These are phyloP conservation scores for Limnephilus rhombicus DNA, from an alignment of 2,888 invertebrate species.

Conservation along the genomic window DNA sequence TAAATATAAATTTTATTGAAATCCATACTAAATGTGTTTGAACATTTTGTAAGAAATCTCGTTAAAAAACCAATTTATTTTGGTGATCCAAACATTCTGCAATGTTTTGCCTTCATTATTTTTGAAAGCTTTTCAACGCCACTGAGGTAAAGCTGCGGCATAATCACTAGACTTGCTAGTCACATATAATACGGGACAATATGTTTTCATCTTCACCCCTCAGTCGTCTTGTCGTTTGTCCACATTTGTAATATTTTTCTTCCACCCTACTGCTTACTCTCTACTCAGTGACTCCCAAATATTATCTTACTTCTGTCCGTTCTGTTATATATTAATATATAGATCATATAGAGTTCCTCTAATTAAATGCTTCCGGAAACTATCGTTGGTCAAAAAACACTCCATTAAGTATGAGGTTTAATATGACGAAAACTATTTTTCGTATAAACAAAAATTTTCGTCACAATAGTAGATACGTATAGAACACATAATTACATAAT, in stretches of 20 bases:
- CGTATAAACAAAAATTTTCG: too few species aligned
- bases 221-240: slow-evolving; percentile 15
- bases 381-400: background rate
- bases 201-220: slow-evolving; percentile 6
- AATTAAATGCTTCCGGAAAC: background rate
- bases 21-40: background rate
- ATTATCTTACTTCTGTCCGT: background rate
- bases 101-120: background rate
- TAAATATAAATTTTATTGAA: too few species aligned
- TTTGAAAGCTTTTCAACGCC: background rate
- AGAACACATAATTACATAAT: too few species aligned
- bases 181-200: background rate
- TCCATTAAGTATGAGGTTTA: background rate
- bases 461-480: too few species aligned
- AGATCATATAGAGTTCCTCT: too few species aligned
- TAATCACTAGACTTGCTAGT: background rate
- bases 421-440: too few species aligned
- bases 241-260: background rate
- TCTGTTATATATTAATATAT: background rate
- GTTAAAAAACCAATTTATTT: background rate
- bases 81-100: background rate
- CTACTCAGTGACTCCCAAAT: background rate
- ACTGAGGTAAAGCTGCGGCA: background rate
- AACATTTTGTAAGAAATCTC: background rate
- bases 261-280: background rate